Evolutionary conservation across 2,113 vertebrate genomes (phyloP).

Genomic region (Dromaius novaehollandiae): DNA sequence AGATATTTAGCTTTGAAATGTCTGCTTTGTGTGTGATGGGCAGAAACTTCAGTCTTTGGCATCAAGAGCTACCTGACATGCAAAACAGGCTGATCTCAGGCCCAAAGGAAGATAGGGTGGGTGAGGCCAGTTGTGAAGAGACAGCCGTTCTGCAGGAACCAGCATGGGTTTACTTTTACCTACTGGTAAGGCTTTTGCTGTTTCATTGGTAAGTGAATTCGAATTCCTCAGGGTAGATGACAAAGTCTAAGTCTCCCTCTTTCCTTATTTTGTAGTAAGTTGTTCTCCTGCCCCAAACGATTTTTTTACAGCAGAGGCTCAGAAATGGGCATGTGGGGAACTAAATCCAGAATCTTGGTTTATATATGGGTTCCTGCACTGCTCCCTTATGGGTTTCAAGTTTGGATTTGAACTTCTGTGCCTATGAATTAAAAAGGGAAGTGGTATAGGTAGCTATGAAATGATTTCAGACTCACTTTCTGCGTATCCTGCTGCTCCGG

Average conservation of each 20-base stretch:
- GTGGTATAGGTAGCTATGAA: neutral
- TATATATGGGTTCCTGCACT: neutral
- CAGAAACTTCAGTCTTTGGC: neutral
- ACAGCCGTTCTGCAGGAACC: neutral
- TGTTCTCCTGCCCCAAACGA: neutral
- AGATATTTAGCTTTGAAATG: constrained; percentile 47
- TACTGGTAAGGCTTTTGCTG: constrained; percentile 22
- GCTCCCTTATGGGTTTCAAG: neutral
- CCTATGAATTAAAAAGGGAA: neutral
- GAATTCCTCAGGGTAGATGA: neutral
- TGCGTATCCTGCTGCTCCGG: neutral
- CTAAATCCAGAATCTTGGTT: neutral
- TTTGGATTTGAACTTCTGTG: neutral
- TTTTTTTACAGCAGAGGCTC: neutral
- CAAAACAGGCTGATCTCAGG: neutral
- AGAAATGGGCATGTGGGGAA: neutral
- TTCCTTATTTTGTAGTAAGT: neutral
- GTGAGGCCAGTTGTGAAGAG: neutral
- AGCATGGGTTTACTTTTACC: constrained; percentile 36
- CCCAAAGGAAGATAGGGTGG: neutral
- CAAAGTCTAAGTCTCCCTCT: neutral
- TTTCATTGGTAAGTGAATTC: neutral
- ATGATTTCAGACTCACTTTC: neutral
- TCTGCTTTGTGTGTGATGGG: neutral
- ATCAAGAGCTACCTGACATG: neutral